These are phyloP conservation scores for Eupithecia vulgata DNA, from an alignment of 2,888 invertebrate species.

Conservation along the genomic window DNA sequence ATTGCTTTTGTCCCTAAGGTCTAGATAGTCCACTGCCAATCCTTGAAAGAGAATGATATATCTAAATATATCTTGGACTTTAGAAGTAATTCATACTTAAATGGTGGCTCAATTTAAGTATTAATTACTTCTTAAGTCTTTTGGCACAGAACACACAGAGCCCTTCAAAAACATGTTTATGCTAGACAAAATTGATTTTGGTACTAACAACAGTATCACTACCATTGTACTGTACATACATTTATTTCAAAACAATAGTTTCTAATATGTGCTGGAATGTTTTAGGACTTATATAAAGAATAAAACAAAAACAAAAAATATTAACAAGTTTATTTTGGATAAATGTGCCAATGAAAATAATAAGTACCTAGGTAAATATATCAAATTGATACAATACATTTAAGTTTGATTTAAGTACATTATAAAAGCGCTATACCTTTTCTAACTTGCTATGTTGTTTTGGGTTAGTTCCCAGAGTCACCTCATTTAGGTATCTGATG, in stretches of 20 bases:
- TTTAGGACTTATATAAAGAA: conserved; percentile 37
- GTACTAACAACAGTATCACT: too few relatives aligned
- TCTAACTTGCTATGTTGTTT: conserved; percentile 3
- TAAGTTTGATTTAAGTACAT: not conserved
- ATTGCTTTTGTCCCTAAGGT: not conserved
- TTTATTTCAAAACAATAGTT: not conserved
- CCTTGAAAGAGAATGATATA: not conserved
- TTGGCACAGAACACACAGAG: too few relatives aligned
- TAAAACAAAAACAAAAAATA: conserved; percentile 66
- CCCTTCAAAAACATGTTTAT: too few relatives aligned
- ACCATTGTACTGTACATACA: not conserved
- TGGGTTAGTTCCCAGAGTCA: not conserved
- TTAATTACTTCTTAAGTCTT: too few relatives aligned
- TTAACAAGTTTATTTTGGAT: conserved; percentile 80
- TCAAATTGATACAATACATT: conserved; percentile 9
- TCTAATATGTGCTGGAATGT: not conserved
- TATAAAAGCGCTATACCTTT: not conserved
- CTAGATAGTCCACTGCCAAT: not conserved
- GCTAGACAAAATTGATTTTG: too few relatives aligned
- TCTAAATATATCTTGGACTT: not conserved
- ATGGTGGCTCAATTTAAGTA: too few relatives aligned
- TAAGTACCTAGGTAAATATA: conserved; percentile 65
- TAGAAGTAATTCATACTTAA: too few relatives aligned
- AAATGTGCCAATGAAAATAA: conserved; percentile 69
- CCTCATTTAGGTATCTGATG: too few relatives aligned